Percentiles rank a stretch among this genome's conserved stretches.
Conservation (phyloP, 2,888 invertebrate species). For the Gasteruption jaculator region DNA sequence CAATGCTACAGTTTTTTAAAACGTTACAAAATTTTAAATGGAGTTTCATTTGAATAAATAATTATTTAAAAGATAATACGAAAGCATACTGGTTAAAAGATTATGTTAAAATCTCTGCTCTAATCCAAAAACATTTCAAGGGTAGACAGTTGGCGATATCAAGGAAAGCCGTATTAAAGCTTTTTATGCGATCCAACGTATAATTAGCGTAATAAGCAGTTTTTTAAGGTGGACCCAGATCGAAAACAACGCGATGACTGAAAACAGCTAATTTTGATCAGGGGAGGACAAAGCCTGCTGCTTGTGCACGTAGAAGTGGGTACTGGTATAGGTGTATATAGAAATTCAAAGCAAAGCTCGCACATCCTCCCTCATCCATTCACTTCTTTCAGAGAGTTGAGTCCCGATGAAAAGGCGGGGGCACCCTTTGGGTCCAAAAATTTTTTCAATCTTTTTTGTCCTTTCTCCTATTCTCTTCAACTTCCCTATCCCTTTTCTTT, state of each 20-base stretch:
- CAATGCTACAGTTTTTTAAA: no score
- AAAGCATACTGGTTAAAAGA: no score
- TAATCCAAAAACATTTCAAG: conserved; percentile 29
- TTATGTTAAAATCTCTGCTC: no score
- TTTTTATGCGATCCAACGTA: no score
- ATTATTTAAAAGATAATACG: no score
- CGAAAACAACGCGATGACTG: conserved; percentile 46
- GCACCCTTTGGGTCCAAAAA: conserved; percentile 39
- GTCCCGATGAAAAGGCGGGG: conserved; percentile 40
- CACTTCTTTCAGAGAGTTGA: conserved; percentile 31
- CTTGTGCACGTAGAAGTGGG: conserved; percentile 21
- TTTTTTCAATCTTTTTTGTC: conserved; percentile 25
- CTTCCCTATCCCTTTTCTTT: conserved; percentile 21
- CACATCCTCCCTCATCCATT: conserved; percentile 47
- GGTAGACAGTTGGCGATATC: conserved; percentile 46
- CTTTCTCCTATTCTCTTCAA: conserved; percentile 22
- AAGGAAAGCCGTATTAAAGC: no score
- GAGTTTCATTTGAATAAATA: no score
- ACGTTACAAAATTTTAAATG: no score
- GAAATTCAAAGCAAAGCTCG: conserved; percentile 32
- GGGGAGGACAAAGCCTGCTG: conserved; percentile 38
- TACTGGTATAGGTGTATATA: conserved; percentile 24
- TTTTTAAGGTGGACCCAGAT: conserved; percentile 42
- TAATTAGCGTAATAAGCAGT: conserved; percentile 51
- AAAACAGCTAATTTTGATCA: conserved; percentile 47